Evolutionary conservation across 2,797 vertebrate species (phyloP).

Genomic region (Rhinella marina): DNA sequence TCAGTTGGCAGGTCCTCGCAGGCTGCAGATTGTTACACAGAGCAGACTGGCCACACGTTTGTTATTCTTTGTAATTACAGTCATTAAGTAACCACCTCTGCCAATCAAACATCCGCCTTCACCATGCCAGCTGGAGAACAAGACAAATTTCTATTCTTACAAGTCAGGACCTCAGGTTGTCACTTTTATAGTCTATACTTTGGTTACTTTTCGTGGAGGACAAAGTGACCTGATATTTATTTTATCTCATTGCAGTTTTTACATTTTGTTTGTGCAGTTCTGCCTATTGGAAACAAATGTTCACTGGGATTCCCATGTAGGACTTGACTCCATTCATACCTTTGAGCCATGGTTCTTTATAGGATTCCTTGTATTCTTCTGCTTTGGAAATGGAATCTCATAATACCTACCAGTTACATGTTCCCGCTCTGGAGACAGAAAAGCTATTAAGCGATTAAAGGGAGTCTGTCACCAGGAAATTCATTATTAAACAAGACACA

Average conservation of each 20-base stretch:
- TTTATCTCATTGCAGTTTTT: not conserved
- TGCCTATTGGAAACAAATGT: not conserved
- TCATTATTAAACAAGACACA: too few species aligned
- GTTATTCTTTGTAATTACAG: conserved; percentile 98
- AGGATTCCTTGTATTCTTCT: not conserved
- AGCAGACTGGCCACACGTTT: conserved; percentile 92
- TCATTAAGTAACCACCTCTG: conserved; percentile 98
- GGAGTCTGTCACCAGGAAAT: too few species aligned
- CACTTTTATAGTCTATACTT: not conserved
- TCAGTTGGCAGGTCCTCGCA: conserved; percentile 83
- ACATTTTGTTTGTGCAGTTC: not conserved
- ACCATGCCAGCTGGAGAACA: conserved; percentile 71
- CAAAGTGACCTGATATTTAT: conserved; percentile 16
- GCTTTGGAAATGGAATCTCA: not conserved
- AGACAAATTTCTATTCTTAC: conserved; percentile 69
- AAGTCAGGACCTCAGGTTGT: conserved; percentile 49
- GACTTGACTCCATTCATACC: too few species aligned
- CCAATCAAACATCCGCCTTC: conserved; percentile 91
- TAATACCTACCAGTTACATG: not conserved
- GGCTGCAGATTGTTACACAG: conserved; percentile 83
- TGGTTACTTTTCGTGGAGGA: not conserved
- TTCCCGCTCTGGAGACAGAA: not conserved
- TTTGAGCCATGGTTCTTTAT: too few species aligned
- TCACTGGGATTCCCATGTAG: not conserved
- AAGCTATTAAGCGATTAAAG: not conserved